Evolutionary conservation across 2,888 invertebrate genomes (phyloP).

Genomic region (Diplolepis rosae): DNA sequence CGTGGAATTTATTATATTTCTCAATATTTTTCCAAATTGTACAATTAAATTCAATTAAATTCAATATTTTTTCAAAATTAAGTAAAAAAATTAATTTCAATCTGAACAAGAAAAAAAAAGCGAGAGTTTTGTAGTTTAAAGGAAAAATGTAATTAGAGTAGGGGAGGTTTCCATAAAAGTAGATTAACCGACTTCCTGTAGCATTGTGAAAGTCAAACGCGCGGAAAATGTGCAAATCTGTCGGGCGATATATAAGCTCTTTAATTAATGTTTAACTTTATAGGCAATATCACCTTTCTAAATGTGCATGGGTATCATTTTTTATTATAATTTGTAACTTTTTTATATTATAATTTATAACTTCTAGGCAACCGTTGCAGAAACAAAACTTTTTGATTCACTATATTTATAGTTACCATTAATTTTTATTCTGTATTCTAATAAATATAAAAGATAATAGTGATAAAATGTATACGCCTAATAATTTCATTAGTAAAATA

Average conservation of each 20-base stretch:
- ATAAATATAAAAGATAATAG: too few species aligned
- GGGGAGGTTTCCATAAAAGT: background rate
- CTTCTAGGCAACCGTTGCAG: background rate
- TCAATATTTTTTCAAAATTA: background rate
- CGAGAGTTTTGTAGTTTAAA: background rate
- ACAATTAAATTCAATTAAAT: too few species aligned
- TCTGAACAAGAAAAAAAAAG: background rate
- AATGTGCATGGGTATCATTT: constrained; percentile 17
- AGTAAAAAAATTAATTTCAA: too few species aligned
- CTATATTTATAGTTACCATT: too few species aligned
- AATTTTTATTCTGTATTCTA: too few species aligned
- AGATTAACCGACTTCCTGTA: constrained; percentile 13
- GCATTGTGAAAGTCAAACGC: constrained; percentile 23
- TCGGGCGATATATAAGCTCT: background rate
- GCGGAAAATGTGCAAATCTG: constrained; percentile 3
- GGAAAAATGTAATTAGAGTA: background rate
- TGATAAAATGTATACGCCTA: too few species aligned
- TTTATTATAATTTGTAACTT: too few species aligned
- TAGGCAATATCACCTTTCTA: constrained; percentile 12
- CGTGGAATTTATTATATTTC: too few species aligned
- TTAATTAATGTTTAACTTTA: constrained; percentile 24
- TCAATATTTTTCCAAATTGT: too few species aligned
- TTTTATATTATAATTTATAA: too few species aligned
- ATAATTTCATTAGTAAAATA: too few species aligned
- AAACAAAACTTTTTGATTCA: background rate